Evolutionary conservation across 1,140 invertebrate genomes (phyloP).

Genomic region (Drosophila elegans): DNA sequence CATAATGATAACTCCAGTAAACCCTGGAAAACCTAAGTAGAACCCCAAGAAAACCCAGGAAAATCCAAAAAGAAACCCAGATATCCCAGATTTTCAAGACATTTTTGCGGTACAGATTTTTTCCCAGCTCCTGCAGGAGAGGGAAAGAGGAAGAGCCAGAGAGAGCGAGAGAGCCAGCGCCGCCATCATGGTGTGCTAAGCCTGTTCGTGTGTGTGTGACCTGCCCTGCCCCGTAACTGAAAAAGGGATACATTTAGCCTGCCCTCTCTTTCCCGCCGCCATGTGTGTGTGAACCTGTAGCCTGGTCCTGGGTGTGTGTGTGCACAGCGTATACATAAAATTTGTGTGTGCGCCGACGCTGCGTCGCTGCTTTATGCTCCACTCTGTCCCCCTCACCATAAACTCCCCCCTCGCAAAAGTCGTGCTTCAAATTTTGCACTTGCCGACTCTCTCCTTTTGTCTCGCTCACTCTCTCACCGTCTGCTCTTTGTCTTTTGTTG

Average conservation of each 20-base stretch:
- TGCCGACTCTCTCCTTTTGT: constrained; percentile 63
- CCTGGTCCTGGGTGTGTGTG: constrained; percentile 67
- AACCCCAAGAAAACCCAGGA: constrained; percentile 15
- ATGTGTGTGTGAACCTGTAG: constrained; percentile 76
- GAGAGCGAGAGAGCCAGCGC: constrained; percentile 45
- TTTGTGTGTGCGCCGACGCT: constrained; percentile 81
- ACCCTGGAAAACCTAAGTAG: not conserved
- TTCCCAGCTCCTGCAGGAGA: constrained; percentile 56
- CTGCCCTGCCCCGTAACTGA: constrained; percentile 70
- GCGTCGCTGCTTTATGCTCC: constrained; percentile 47
- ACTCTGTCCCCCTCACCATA: constrained; percentile 9
- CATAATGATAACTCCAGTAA: constrained; percentile 3
- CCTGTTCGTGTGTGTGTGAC: constrained; percentile 59
- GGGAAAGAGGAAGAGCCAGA: constrained; percentile 26
- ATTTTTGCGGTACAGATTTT: constrained; percentile 82
- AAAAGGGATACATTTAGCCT: constrained; percentile 81
- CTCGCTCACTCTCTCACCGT: constrained; percentile 27
- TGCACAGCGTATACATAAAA: constrained; percentile 81
- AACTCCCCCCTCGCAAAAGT: constrained; percentile 43
- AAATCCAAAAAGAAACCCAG: constrained; percentile 10
- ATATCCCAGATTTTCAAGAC: constrained; percentile 43
- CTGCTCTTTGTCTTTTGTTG: constrained; percentile 78
- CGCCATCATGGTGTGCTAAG: constrained; percentile 82
- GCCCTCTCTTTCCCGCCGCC: constrained; percentile 37
- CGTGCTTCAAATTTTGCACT: constrained; percentile 81